These are phyloP conservation scores for Poecilia gillii DNA, from an alignment of 2,797 vertebrate species.

Conservation along the genomic window DNA sequence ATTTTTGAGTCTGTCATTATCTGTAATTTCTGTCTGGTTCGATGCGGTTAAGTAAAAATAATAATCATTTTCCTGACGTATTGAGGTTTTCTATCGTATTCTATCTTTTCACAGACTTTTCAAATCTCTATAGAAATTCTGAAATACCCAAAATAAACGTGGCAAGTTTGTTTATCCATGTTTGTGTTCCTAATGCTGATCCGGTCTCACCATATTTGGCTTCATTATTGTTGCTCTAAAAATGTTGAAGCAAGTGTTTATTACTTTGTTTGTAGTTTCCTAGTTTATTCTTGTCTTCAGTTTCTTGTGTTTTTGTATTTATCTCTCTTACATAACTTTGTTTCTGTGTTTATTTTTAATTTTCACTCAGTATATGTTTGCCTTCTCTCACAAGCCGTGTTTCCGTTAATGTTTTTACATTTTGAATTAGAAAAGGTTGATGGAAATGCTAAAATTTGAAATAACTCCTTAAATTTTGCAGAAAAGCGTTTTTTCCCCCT, in stretches of 20 bases:
- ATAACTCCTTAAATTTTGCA: too few relatives aligned
- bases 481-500: too few relatives aligned
- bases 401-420: too few relatives aligned
- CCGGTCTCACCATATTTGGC: background rate
- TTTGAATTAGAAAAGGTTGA: too few relatives aligned
- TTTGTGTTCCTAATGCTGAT: background rate
- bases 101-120: background rate
- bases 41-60: background rate
- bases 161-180: background rate
- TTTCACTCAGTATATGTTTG: background rate
- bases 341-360: background rate
- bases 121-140: background rate
- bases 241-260: background rate
- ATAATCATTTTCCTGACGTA: background rate
- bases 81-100: background rate
- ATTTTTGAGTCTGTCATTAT: background rate
- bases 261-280: too few relatives aligned
- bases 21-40: background rate
- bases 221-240: background rate
- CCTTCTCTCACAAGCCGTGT: background rate
- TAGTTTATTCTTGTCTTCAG: too few relatives aligned
- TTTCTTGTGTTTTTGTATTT: too few relatives aligned
- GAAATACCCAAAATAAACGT: background rate
- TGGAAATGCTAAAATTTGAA: too few relatives aligned
- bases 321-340: too few relatives aligned